Conservation (phyloP, 2,113 vertebrate genomes). For the Cephalopholis sonnerati region DNA sequence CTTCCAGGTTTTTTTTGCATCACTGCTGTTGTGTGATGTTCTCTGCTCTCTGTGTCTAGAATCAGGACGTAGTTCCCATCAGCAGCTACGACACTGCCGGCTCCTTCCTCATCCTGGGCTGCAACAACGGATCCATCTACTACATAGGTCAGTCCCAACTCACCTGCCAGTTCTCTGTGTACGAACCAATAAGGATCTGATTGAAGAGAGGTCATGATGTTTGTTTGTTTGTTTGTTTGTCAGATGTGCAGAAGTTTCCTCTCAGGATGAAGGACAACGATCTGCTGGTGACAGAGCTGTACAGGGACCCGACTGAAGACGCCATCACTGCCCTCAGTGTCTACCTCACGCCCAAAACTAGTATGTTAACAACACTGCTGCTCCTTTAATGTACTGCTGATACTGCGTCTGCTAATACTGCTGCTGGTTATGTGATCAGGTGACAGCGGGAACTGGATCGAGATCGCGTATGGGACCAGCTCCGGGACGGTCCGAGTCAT, state of each 20-base stretch:
- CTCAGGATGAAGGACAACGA: slow-evolving; percentile 96
- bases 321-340: slow-evolving; percentile 94
- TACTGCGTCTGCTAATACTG: no score
- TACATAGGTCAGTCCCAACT: slow-evolving; percentile 85
- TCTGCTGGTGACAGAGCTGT: slow-evolving; percentile 93
- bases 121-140: slow-evolving; percentile 94
- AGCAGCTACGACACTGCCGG: slow-evolving; percentile 94
- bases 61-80: slow-evolving; percentile 94
- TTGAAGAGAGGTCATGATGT: not conserved
- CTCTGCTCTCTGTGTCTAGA: slow-evolving; percentile 75
- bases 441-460: slow-evolving; percentile 96
- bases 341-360: slow-evolving; percentile 95
- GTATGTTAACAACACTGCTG: slow-evolving; percentile 66
- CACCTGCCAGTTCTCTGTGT: not conserved
- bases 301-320: slow-evolving; percentile 91
- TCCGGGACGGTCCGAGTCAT: slow-evolving; percentile 92
- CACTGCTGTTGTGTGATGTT: not conserved
- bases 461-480: slow-evolving; percentile 94
- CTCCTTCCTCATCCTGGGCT: slow-evolving; percentile 93
- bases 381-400: not conserved
- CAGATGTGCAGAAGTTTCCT: slow-evolving; percentile 93
- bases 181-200: not conserved
- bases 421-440: slow-evolving; percentile 76
- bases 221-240: not conserved
- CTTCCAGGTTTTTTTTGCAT: not conserved